A percentile compares a stretch with the other conserved stretches of the same genome.
Conservation (phyloP, 2,797 vertebrate species). For the Lepus townsendii region DNA sequence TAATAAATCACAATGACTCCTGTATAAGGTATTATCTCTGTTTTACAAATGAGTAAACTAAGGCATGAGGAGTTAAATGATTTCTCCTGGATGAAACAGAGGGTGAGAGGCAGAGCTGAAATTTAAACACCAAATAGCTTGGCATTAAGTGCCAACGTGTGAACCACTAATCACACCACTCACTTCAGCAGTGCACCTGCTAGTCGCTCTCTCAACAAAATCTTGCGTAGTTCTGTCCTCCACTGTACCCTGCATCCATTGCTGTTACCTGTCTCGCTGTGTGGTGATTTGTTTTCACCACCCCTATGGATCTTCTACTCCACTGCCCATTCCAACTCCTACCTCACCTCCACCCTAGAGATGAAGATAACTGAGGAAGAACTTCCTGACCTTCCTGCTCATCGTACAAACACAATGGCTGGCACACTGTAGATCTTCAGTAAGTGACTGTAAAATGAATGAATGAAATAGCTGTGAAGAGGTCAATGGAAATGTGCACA, state of each 20-base stretch:
- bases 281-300: not conserved
- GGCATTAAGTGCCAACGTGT: not conserved
- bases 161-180: not conserved
- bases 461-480: not conserved
- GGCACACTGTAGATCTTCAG: not conserved
- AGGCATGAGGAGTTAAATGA: not conserved
- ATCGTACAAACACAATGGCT: not conserved
- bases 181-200: rapidly evolving
- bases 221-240: not conserved
- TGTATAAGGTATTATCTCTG: not conserved
- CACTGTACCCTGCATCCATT: not conserved
- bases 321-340: not conserved
- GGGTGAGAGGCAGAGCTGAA: not conserved
- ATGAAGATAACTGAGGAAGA: not conserved
- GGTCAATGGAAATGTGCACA: not conserved
- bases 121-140: not conserved
- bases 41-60: slow-evolving; percentile 25
- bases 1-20: not conserved
- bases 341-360: not conserved
- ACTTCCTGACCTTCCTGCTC: not conserved
- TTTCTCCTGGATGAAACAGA: slow-evolving; percentile 31
- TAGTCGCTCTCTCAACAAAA: not conserved
- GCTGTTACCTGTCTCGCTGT: not conserved
- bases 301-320: not conserved
- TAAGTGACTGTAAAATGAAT: not conserved